Conservation (phyloP, 2,797 vertebrate species). For the Manis pentadactyla region DNA sequence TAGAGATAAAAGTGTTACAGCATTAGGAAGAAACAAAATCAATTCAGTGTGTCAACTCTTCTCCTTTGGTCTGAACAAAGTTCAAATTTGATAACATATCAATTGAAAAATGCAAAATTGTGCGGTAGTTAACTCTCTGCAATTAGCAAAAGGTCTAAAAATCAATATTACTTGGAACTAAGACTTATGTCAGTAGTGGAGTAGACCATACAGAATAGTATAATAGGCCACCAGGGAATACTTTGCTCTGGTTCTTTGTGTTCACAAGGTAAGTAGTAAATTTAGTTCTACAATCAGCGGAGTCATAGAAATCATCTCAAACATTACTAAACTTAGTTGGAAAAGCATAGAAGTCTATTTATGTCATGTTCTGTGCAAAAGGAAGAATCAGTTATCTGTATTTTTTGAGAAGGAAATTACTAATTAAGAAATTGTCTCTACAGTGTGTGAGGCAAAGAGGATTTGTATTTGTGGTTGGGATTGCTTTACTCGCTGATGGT, state of each 20-base stretch:
- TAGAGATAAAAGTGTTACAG: neutral
- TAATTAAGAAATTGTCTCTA: neutral
- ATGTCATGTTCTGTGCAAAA: neutral
- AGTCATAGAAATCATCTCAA: neutral
- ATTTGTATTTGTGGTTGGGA: neutral
- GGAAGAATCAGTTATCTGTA: neutral
- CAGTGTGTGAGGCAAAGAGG: neutral
- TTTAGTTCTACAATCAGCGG: neutral
- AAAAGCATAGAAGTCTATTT: neutral
- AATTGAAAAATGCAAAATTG: slow-evolving; percentile 19
- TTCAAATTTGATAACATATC: slow-evolving; percentile 42
- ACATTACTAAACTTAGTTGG: neutral
- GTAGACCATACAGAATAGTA: neutral
- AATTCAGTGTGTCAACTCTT: neutral
- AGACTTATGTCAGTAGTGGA: neutral
- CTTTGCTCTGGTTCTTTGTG: neutral
- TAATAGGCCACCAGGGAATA: neutral
- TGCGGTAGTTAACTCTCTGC: neutral
- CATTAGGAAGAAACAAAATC: neutral
- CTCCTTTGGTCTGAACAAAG: neutral
- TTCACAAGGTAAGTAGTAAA: neutral
- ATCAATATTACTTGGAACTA: slow-evolving; percentile 21
- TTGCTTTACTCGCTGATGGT: neutral
- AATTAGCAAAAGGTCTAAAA: slow-evolving; percentile 17
- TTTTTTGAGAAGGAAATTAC: neutral